Percentiles rank a stretch among this genome's conserved stretches.
Evolutionary conservation across 92 coral and sea anemone species (phyloP).

Genomic region (Ricordea florida): DNA sequence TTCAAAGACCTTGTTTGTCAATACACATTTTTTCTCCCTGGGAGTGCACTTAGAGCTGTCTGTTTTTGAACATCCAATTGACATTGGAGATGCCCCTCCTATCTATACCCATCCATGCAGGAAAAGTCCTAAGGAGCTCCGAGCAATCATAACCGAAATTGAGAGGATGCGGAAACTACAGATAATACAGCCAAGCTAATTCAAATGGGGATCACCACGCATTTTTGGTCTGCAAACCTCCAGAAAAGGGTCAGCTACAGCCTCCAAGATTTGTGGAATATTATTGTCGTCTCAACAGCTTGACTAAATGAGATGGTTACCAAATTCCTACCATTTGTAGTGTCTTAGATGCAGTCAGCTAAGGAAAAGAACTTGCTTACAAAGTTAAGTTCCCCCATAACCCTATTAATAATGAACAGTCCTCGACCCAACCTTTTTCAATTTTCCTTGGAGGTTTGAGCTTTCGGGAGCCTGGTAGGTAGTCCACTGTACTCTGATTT

Average conservation of each 20-base stretch:
- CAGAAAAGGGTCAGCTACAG: slow-evolving; percentile 47
- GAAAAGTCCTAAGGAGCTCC: slow-evolving; percentile 47
- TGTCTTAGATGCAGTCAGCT: slow-evolving; percentile 44
- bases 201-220: slow-evolving; percentile 62
- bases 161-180: slow-evolving; percentile 54
- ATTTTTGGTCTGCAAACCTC: slow-evolving; percentile 45
- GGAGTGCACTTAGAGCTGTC: slow-evolving; percentile 27
- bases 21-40: slow-evolving; percentile 32
- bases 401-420: too few species aligned
- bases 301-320: slow-evolving; percentile 55
- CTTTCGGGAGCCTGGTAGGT: too few species aligned
- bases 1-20: slow-evolving; percentile 38
- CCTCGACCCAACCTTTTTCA: too few species aligned
- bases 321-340: slow-evolving; percentile 40
- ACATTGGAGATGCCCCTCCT: slow-evolving; percentile 48
- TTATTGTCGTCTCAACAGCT: slow-evolving; percentile 50
- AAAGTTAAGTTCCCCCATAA: too few species aligned
- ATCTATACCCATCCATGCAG: slow-evolving; percentile 40
- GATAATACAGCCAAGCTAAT: slow-evolving; percentile 58
- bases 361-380: slow-evolving; percentile 51
- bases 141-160: slow-evolving; percentile 52
- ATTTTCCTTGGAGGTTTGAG: too few species aligned
- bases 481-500: too few species aligned
- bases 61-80: slow-evolving; percentile 45
- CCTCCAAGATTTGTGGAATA: slow-evolving; percentile 65